A percentile compares a stretch with the other conserved stretches of the same genome.
These are phyloP conservation scores for Mustela lutreola DNA, from an alignment of 2,113 vertebrate genomes.

Conservation along the genomic window DNA sequence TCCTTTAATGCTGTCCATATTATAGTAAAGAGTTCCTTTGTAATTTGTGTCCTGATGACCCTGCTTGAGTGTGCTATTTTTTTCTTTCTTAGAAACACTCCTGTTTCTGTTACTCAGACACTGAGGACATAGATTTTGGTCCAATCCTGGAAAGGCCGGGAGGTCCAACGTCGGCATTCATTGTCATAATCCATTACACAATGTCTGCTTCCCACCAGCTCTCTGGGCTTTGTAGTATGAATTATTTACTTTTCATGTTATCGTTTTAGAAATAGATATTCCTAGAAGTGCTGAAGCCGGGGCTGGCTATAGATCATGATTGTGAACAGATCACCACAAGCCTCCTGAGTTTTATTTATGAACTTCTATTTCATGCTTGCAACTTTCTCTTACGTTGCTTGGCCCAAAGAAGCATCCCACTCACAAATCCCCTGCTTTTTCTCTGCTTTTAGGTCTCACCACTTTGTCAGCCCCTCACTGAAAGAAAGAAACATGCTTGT, in stretches of 20 bases:
- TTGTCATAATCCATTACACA: neutral
- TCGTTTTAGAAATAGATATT: neutral
- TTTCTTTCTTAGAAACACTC: neutral
- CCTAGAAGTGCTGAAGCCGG: neutral
- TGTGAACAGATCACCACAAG: constrained; percentile 15
- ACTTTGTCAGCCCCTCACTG: neutral
- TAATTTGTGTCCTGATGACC: neutral
- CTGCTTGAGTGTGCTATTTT: neutral
- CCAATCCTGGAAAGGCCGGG: neutral
- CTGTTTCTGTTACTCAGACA: neutral
- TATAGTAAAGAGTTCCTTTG: neutral
- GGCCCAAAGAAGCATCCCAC: neutral
- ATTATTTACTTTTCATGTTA: neutral
- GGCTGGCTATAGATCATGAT: neutral
- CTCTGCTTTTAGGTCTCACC: constrained; percentile 36
- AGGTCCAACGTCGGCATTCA: neutral
- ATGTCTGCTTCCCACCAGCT: neutral
- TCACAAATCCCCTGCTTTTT: neutral
- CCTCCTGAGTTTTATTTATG: constrained; percentile 4
- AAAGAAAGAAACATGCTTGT: constrained; percentile 23
- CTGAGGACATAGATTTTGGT: neutral
- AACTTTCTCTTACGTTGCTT: constrained; percentile 15
- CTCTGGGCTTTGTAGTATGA: neutral
- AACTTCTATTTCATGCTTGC: neutral
- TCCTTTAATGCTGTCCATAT: neutral